Base-by-base conservation (phyloP, 2,797 vertebrate genomes). In the Ficedula albicollis region DNA sequence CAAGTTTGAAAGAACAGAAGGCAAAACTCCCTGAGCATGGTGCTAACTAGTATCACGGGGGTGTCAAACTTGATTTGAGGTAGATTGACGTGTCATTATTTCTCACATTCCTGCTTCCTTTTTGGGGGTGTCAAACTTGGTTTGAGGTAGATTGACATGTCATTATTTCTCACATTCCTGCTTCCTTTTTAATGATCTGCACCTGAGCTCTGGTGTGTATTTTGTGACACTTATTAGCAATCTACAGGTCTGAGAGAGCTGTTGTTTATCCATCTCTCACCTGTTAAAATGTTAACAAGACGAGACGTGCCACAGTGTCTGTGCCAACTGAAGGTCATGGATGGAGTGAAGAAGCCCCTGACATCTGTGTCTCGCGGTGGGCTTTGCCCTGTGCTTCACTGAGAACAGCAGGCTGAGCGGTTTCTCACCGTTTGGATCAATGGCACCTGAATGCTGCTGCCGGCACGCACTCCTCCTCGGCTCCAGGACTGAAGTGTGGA, bases 241-340 rank as follows among this genome's bases (percentile, higher is more conserved):
- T 93, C 87, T 74, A 68, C 38, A 77, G 86, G 81, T 95, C 76
- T 64, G 76, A 94, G 87, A 86, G 90, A 97, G 77, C 38, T 14
- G 27, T 91, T 95, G 92, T 96, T 97, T 96, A 97, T 87, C 90
- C 73, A 63, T 83, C 69, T 93, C 90, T 97, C 89, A 95, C 90
- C 32, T 91, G 94, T 90, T 91, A 96, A 89, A 96, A 92, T 63
- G 76, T 97, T 97, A 97, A 97, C 55, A 95, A 97, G 96, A 89
- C 1, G 44, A 85, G 92, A 84, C 1, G 0, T 49, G 60, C 68
- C 85, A 63, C 73, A 70, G 85, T 83, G 72, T 68, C 75, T 97
- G 62, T 96, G 90, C 90, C 92, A 95, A 38, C 38, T 86, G 82
- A 82, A 84, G 94, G 96, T 98, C 96, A 95, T 16, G 29, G 38